Conservation (phyloP, 1,140 invertebrate species). For the Drosophila tani region DNA sequence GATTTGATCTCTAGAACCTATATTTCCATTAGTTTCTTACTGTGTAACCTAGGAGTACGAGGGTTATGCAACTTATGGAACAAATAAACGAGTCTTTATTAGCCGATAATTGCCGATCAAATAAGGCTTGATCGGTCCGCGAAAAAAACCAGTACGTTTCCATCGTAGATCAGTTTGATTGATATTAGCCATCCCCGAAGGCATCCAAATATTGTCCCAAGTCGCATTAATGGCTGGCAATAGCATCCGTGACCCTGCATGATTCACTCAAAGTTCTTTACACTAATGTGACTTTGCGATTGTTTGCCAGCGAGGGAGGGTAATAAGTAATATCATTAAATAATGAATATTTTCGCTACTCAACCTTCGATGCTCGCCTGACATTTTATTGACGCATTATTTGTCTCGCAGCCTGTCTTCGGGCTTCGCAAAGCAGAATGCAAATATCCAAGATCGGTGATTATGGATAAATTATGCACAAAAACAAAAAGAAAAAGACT, state of each 20-base stretch:
- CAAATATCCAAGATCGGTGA: constrained; percentile 57
- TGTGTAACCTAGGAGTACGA: background rate
- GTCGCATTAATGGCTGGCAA: background rate
- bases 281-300: too few relatives aligned
- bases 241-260: constrained; percentile 26
- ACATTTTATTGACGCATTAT: constrained; percentile 69
- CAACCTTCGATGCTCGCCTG: constrained; percentile 67
- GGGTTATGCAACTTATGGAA: constrained; percentile 60
- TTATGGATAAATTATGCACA: constrained; percentile 72
- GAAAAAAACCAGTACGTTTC: constrained; percentile 14
- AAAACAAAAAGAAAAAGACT: constrained; percentile 17
- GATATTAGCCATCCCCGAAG: constrained; percentile 29
- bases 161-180: constrained; percentile 19
- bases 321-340: constrained; percentile 72
- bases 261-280: constrained; percentile 34
- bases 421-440: constrained; percentile 60
- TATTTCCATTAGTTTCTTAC: background rate
- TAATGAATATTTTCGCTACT: constrained; percentile 45
- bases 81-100: constrained; percentile 36
- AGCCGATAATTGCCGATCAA: constrained; percentile 43
- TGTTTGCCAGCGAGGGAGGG: constrained; percentile 23
- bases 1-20: background rate
- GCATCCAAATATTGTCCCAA: constrained; percentile 27
- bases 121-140: constrained; percentile 22
- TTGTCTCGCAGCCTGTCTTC: constrained; percentile 9